Evolutionary conservation across 2,113 vertebrate genomes (phyloP), one percentile per base, ranked within the genome.

Genomic region (Clinocottus analis): DNA sequence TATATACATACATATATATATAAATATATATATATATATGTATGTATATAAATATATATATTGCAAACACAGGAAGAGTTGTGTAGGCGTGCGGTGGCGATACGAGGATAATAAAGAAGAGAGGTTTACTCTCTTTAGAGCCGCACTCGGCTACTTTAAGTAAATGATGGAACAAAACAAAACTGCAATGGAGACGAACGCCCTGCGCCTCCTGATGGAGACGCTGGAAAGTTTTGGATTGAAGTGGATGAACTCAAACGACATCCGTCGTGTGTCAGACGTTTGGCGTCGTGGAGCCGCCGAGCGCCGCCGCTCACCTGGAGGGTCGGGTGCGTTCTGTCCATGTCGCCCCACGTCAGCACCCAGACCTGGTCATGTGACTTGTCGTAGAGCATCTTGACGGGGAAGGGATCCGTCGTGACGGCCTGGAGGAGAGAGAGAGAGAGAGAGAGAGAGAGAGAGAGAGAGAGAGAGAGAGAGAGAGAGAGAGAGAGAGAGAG

Each of bases 351-450:
- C 98, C 97, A 98, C 84, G 97, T 97, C 13, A 98, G 94, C 69
- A 99, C 94, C 97, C 97, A 99, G 31, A 99, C 95, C 86, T 99
- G 98, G 90, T 99, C 98, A 39, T 99, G 97, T 41, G 98, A 99
- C 88, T 99, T 99, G 93, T 99, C 98, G 0, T 99, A 99, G 78
- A 95, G 94, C 79, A 98, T 87, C 92, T 98, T 98, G 58, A 96
- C 94, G 1, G 98, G 98, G 21, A 96, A 92, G 0, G 97, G 95
- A 74, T 98, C 96, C 65, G 97, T 97, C 80, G 94, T 92, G 84
- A 99, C 93, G 47, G 95, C 96, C 97, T 99, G 85, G 3, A 67
- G 31, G 14, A 62, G 65, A 73, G 3, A n/a, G 11, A 67, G 7
- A 82, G 29, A 43, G 9, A 0, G 2, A 10, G 8, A 62, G 65